Evolutionary conservation across 1,140 invertebrate genomes (phyloP).

Genomic region (Drosophila punjabiensis): DNA sequence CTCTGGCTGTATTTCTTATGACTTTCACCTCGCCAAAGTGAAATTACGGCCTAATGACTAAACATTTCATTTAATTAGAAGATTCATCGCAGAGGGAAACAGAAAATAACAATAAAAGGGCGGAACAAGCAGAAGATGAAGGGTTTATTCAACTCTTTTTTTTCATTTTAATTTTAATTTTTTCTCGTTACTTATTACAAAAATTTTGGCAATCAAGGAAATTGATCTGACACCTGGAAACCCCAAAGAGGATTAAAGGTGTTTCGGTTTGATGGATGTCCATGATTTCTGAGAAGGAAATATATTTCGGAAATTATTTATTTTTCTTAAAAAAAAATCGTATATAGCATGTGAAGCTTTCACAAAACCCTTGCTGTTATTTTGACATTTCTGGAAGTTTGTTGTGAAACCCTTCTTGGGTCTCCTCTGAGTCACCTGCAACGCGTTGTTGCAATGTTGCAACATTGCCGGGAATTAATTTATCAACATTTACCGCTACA

Average conservation of each 20-base stretch:
- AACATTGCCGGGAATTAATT: slow-evolving; percentile 69
- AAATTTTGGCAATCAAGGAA: slow-evolving; percentile 42
- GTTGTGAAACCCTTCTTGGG: slow-evolving; percentile 20
- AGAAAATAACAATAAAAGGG: slow-evolving; percentile 44
- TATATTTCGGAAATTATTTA: not conserved
- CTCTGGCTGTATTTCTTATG: slow-evolving; percentile 41
- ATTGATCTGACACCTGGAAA: slow-evolving; percentile 59
- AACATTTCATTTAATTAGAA: slow-evolving; percentile 78
- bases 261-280: slow-evolving; percentile 33
- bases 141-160: slow-evolving; percentile 55
- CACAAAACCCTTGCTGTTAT: slow-evolving; percentile 27
- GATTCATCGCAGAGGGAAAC: slow-evolving; percentile 59
- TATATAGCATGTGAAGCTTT: not conserved
- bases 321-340: not conserved
- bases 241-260: slow-evolving; percentile 30
- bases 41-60: slow-evolving; percentile 79
- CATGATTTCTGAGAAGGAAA: slow-evolving; percentile 12
- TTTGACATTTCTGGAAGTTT: slow-evolving; percentile 30
- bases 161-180: slow-evolving; percentile 36
- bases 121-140: slow-evolving; percentile 37
- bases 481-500: slow-evolving; percentile 77
- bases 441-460: slow-evolving; percentile 43
- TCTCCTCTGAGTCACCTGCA: slow-evolving; percentile 38
- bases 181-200: slow-evolving; percentile 28
- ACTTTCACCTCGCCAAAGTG: slow-evolving; percentile 76